Evolutionary conservation across 64 coral and sea anemone genomes (phyloP).

Genomic region (Astreopora myriophthalma): DNA sequence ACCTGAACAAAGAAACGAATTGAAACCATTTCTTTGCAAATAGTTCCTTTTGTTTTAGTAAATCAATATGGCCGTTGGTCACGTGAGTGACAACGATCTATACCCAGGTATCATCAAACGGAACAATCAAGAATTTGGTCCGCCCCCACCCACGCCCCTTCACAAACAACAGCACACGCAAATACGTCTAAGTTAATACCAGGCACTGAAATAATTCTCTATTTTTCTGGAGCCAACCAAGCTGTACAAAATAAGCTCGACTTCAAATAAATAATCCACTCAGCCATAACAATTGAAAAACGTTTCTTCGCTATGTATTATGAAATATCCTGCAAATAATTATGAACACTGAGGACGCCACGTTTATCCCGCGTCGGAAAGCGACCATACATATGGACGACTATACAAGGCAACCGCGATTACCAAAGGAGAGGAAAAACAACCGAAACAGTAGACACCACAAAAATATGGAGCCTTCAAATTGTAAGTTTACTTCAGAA

Average conservation of each 20-base stretch:
- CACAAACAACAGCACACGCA: neutral
- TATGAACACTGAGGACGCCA: neutral
- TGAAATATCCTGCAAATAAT: neutral
- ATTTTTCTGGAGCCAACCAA: neutral
- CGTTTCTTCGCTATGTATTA: neutral
- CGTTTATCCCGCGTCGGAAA: neutral
- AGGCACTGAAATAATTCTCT: conserved; percentile 1
- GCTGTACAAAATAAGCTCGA: conserved; percentile 49
- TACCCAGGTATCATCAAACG: neutral
- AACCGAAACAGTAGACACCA: neutral
- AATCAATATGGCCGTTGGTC: too few species aligned
- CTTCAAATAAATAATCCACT: conserved; percentile 47
- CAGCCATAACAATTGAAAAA: neutral
- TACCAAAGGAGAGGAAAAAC: neutral
- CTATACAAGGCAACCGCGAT: neutral
- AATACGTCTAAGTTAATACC: neutral
- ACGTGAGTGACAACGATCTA: too few species aligned
- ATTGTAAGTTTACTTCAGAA: neutral
- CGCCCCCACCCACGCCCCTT: neutral
- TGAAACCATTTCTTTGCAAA: too few species aligned
- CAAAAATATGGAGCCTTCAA: neutral
- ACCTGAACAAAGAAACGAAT: too few species aligned
- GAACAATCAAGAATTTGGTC: neutral
- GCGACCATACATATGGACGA: neutral
- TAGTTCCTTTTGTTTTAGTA: too few species aligned